Percentiles rank a stretch among this genome's conserved stretches.
phyloP scores from a whole-genome alignment of 1,140 invertebrate genomes.

The Bombus superbus region DNA sequence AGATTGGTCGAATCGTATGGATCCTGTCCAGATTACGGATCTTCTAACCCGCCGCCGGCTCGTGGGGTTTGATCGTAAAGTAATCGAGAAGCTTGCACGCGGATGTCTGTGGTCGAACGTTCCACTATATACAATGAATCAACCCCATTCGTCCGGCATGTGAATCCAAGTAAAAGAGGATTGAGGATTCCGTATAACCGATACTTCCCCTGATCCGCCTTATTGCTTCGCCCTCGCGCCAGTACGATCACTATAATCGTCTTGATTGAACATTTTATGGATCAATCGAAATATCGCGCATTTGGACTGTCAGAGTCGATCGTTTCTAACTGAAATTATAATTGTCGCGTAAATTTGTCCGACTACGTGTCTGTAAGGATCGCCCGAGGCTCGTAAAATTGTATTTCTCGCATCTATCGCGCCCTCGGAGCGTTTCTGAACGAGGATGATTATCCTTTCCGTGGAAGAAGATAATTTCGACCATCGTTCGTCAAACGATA shows the following conservation, averaged over 20 bases:
- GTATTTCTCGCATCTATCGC: not conserved
- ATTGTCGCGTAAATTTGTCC: not conserved
- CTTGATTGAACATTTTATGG: not conserved
- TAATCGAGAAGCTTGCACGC: slow-evolving; percentile 31
- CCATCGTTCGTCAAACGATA: not conserved
- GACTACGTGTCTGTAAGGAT: not conserved
- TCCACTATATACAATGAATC: slow-evolving; percentile 2
- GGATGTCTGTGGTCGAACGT: slow-evolving; percentile 13
- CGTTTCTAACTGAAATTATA: not conserved
- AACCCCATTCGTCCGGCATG: not conserved
- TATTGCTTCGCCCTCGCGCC: too few relatives aligned
- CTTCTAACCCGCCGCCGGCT: not conserved
- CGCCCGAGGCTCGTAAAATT: too few relatives aligned
- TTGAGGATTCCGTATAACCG: not conserved
- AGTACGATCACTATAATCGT: not conserved
- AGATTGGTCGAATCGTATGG: slow-evolving; percentile 3
- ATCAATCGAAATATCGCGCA: not conserved
- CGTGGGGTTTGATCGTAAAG: slow-evolving; percentile 24
- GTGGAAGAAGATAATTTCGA: not conserved
- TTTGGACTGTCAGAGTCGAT: not conserved
- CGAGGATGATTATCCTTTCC: not conserved
- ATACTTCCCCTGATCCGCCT: not conserved
- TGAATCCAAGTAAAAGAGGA: not conserved
- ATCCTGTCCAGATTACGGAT: slow-evolving; percentile 16
- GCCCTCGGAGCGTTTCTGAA: not conserved